Conservation (phyloP, 35 echinoderm and acorn worm genomes). For the Lytechinus variegatus region DNA sequence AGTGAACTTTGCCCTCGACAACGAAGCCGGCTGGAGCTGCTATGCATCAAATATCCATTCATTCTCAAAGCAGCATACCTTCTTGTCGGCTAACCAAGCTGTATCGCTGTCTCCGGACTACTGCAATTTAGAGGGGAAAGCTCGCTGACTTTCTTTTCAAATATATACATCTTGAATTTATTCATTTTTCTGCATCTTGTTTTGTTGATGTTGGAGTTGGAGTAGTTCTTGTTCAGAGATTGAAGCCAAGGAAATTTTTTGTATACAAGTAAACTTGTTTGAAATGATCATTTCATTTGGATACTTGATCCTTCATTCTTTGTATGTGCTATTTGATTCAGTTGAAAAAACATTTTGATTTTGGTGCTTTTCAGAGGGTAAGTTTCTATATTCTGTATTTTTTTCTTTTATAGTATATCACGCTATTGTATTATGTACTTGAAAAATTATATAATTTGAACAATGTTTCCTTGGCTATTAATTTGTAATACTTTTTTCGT, state of each 20-base stretch:
- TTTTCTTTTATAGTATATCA: no score
- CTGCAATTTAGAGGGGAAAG: background rate
- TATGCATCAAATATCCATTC: slow-evolving; percentile 12
- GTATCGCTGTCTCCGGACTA: background rate
- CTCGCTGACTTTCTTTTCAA: background rate
- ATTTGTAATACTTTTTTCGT: no score
- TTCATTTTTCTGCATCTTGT: background rate
- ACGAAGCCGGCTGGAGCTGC: background rate
- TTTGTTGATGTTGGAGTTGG: background rate
- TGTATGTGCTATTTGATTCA: background rate
- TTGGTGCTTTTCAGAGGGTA: background rate
- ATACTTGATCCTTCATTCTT: background rate
- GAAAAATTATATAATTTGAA: no score
- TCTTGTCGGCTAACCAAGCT: background rate
- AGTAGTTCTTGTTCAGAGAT: background rate
- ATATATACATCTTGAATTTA: no score
- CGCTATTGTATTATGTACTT: no score
- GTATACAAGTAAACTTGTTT: background rate
- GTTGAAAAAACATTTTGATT: background rate
- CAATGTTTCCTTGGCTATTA: no score
- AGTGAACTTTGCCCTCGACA: slow-evolving; percentile 9
- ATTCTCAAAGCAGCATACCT: background rate
- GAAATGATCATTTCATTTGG: background rate
- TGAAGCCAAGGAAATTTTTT: background rate
- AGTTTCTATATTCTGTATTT: background rate